Evolutionary conservation across 2,888 invertebrate genomes (phyloP), one percentile per base, ranked within the genome.

Genomic region (Miltochrista miniata): DNA sequence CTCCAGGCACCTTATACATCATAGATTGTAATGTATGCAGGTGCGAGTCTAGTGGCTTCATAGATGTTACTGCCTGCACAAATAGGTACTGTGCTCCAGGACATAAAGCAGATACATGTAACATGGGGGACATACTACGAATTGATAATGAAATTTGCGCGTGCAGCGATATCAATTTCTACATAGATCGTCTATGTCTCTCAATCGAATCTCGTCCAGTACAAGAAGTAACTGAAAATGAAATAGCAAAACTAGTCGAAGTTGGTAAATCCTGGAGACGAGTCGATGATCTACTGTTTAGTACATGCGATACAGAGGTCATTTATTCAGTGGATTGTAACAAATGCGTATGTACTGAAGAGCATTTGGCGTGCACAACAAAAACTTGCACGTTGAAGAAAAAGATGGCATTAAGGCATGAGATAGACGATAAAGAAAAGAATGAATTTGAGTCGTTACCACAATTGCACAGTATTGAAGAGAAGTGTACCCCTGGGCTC

Each of bases 21-120:
- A 54, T 75, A 10, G 83, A 75, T 13, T 87, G 86, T 49, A 83
- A 85, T 42, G 47, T 87, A 37, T 87, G 86, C 43, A 45, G 53
- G 8, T 87, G 85, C 33, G 54, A 64, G 2, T 2, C 46, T 0
- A 59, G 15, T 1, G 73, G 76, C 0, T n/a, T 45, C 31, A 64
- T 83, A 3, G 53, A 70, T 11, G 41, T 67, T 0, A 43, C 45
- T 0, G 54, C 54, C 0, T 87, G 86, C 51, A 81, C 83, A 2
- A 73, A 65, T 10, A 68, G 85, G 46, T 12, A 10, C 8, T 87
- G 86, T 42, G 35, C 15, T 0, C 18, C 48, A 30, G 70, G 67
- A 0, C 57, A 60, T 33, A 85, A 81, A 54, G 64, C 68, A 0
- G 76, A 80, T 10, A 7, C 10, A 2, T 87, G 86, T 52, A 54